These are phyloP conservation scores for Hypotaenidia philippensis DNA, from an alignment of 2,797 vertebrate genomes.

Conservation along the genomic window DNA sequence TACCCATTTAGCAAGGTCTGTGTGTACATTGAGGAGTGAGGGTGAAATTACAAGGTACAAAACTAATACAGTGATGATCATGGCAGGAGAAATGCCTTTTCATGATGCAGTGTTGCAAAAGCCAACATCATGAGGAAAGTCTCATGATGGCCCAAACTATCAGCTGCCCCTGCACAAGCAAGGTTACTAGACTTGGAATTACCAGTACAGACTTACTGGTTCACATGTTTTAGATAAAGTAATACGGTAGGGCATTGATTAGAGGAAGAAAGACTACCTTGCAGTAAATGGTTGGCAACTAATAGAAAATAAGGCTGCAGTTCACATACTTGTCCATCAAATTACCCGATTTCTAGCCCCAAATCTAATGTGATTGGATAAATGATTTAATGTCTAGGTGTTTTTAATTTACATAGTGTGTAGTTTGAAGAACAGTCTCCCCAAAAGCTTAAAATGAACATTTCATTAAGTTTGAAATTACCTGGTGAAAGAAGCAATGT, in stretches of 20 bases:
- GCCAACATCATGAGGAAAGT: background rate
- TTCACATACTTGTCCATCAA: background rate
- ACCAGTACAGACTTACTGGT: background rate
- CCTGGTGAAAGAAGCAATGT: background rate
- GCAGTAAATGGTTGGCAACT: background rate
- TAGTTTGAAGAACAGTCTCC: background rate
- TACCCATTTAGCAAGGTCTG: background rate
- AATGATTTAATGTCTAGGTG: background rate
- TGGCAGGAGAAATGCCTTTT: background rate
- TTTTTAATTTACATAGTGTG: background rate
- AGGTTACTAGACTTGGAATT: background rate
- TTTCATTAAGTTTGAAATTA: background rate
- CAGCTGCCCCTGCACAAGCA: background rate
- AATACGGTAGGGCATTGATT: background rate
- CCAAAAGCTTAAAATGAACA: background rate
- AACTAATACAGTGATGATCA: background rate
- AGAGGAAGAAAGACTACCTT: background rate
- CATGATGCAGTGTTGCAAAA: background rate
- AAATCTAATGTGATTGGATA: background rate
- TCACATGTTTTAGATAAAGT: background rate
- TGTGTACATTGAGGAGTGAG: background rate
- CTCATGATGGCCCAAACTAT: background rate
- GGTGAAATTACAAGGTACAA: background rate
- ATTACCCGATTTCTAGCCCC: background rate
- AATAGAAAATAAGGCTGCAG: background rate